phyloP scores from a whole-genome alignment of 2,797 vertebrate species.

The Falco berigora region DNA sequence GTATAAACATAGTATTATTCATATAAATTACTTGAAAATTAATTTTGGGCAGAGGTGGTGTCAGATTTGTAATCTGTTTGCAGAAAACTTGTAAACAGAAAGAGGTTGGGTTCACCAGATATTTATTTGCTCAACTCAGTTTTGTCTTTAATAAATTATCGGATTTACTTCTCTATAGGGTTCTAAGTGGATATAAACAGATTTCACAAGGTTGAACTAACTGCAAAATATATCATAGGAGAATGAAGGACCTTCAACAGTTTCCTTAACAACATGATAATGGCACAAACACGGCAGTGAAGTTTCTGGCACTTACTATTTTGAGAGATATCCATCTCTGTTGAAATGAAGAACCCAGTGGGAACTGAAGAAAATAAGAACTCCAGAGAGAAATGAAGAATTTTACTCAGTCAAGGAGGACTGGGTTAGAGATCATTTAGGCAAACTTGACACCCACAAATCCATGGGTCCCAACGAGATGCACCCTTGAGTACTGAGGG shows the following conservation, averaged over 20 bases:
- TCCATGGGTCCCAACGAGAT: too few relatives aligned
- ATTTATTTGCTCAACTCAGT: not conserved
- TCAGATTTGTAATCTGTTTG: not conserved
- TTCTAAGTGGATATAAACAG: not conserved
- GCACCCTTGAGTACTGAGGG: too few relatives aligned
- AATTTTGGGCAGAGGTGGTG: not conserved
- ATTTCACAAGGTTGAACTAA: not conserved
- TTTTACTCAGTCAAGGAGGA: too few relatives aligned
- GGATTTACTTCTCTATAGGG: not conserved
- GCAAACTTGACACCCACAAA: too few relatives aligned
- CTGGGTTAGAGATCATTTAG: too few relatives aligned
- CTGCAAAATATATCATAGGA: not conserved
- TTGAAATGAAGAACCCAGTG: not conserved
- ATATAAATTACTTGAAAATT: not conserved
- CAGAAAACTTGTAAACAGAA: not conserved
- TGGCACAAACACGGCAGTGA: not conserved
- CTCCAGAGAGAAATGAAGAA: too few relatives aligned
- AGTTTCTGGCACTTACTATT: not conserved
- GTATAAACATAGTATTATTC: not conserved
- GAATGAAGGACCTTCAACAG: not conserved
- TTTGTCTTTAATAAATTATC: not conserved
- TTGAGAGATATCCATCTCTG: not conserved
- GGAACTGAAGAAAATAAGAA: not conserved
- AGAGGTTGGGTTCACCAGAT: not conserved
- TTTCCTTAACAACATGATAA: slow-evolving; percentile 9